phyloP scores from a whole-genome alignment of 1,140 invertebrate species.

The Drosophila equinoxialis region DNA sequence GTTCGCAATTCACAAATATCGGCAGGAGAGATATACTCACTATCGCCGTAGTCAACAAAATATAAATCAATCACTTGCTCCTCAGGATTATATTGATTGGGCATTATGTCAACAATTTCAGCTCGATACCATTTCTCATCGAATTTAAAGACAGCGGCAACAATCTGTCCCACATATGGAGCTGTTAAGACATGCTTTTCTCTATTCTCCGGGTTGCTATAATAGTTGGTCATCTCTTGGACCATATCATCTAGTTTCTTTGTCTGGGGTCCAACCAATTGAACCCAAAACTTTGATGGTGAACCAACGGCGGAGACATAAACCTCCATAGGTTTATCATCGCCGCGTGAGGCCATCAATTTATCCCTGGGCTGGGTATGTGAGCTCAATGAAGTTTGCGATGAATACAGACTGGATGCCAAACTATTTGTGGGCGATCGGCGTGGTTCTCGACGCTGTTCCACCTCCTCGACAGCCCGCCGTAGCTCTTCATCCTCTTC shows the following conservation, averaged over 20 bases:
- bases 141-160: constrained; percentile 89
- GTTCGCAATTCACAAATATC: constrained; percentile 88
- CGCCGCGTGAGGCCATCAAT: constrained; percentile 69
- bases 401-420: constrained; percentile 69
- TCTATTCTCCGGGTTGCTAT: constrained; percentile 86
- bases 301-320: constrained; percentile 91
- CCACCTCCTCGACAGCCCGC: constrained; percentile 83
- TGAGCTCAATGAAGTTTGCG: constrained; percentile 76
- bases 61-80: constrained; percentile 87
- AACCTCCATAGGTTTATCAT: constrained; percentile 88
- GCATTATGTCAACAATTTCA: constrained; percentile 85
- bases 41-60: constrained; percentile 93
- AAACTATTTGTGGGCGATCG: constrained; percentile 77
- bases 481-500: constrained; percentile 84
- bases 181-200: constrained; percentile 85
- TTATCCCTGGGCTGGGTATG: constrained; percentile 74
- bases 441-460: constrained; percentile 84
- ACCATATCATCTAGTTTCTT: constrained; percentile 89
- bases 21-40: constrained; percentile 85
- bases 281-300: constrained; percentile 93
- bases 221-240: constrained; percentile 91
- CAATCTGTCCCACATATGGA: constrained; percentile 88
- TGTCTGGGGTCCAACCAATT: constrained; percentile 88
- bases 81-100: constrained; percentile 85
- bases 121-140: constrained; percentile 89